Percentiles rank a stretch among this genome's conserved stretches.
Conservation (phyloP, 2,888 invertebrate species). For the Ochropleura plecta region DNA sequence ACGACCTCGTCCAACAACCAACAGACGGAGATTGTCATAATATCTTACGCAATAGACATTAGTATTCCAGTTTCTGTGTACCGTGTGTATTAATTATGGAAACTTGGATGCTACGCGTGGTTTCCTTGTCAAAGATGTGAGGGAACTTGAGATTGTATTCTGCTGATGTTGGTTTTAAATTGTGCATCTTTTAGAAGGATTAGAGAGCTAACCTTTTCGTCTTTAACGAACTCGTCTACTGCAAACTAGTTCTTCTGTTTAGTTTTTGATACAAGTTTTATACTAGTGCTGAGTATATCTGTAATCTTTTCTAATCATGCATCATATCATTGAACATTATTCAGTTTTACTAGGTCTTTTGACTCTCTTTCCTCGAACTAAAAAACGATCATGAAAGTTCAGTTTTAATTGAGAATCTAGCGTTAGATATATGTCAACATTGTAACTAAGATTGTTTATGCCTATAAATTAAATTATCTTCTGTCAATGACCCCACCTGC, state of each 20-base stretch:
- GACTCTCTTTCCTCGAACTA: too few species aligned
- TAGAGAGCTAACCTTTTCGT: not conserved
- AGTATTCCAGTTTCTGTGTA: conserved; percentile 25
- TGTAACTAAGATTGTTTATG: too few species aligned
- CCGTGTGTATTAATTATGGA: not conserved
- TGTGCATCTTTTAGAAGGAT: not conserved
- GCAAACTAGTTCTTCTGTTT: too few species aligned
- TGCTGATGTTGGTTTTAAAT: not conserved
- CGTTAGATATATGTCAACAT: not conserved
- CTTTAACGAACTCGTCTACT: not conserved
- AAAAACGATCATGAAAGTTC: too few species aligned
- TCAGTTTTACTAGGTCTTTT: too few species aligned
- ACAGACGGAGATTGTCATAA: conserved; percentile 52
- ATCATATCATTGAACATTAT: too few species aligned
- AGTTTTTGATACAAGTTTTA: too few species aligned
- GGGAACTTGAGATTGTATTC: not conserved
- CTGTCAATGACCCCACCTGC: conserved; percentile 52
- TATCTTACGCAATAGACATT: conserved; percentile 51
- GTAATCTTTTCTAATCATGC: too few species aligned
- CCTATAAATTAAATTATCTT: too few species aligned
- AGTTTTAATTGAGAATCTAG: not conserved
- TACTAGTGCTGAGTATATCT: too few species aligned
- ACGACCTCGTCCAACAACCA: conserved; percentile 56
- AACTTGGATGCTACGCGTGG: not conserved
- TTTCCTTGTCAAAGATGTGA: not conserved